Percentiles rank a stretch among this genome's conserved stretches.
phyloP scores from a whole-genome alignment of 2,113 vertebrate species.

The Pterocles gutturalis region DNA sequence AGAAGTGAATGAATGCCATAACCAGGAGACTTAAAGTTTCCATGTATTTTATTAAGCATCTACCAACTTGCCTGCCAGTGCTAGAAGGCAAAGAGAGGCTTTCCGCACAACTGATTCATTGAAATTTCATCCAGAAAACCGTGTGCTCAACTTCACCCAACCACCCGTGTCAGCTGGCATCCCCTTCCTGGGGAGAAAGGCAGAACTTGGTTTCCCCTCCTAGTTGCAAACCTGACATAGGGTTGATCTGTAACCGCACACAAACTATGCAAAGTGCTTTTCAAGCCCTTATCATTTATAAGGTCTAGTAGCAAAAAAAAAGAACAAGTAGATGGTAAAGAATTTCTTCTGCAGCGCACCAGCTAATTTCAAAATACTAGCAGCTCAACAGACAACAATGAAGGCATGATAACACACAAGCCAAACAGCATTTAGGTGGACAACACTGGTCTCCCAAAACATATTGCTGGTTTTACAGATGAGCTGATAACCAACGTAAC shows the following conservation, averaged over 20 bases:
- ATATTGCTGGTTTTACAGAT: neutral
- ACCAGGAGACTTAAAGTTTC: neutral
- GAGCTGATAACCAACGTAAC: neutral
- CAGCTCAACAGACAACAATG: neutral
- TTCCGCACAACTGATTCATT: fast-evolving
- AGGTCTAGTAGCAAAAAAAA: neutral
- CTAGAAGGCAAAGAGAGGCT: neutral
- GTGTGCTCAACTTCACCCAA: neutral
- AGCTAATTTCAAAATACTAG: neutral
- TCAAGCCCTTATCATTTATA: neutral
- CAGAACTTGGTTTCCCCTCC: neutral
- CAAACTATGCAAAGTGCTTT: neutral
- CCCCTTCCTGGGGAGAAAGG: neutral
- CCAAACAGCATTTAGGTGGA: neutral
- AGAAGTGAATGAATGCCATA: neutral
- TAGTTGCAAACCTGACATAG: neutral
- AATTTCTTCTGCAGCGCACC: neutral
- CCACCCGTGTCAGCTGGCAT: neutral
- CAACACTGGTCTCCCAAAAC: neutral
- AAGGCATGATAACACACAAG: neutral
- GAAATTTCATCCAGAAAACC: neutral
- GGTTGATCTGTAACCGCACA: fast-evolving
- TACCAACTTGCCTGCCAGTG: neutral
- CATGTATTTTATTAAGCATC: neutral
- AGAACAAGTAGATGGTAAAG: neutral